These are phyloP conservation scores for Lagopus leucura DNA, from an alignment of 2,113 vertebrate genomes.

Conservation along the genomic window DNA sequence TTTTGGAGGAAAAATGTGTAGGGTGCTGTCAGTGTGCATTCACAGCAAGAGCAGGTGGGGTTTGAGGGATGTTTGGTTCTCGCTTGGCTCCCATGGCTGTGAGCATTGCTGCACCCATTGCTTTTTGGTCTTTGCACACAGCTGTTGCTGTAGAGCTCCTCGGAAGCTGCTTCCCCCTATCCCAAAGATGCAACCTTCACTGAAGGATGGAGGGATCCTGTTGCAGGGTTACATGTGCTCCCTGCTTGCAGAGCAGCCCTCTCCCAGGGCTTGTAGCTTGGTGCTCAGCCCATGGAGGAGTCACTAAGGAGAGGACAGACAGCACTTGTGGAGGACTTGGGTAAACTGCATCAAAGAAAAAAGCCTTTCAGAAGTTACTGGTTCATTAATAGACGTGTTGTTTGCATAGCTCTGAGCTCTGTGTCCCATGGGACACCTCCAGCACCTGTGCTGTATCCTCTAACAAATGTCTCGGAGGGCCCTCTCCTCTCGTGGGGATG, in stretches of 20 bases:
- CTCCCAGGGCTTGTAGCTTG: not conserved
- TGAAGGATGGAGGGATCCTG: not conserved
- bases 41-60: not conserved
- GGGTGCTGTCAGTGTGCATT: fast-evolving
- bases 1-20: fast-evolving
- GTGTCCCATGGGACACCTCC: not conserved
- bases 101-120: not conserved
- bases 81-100: fast-evolving
- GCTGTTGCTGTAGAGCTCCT: not conserved
- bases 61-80: not conserved
- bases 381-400: not conserved
- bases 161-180: not conserved
- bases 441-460: not conserved
- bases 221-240: not conserved
- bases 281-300: not conserved
- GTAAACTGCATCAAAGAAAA: not conserved
- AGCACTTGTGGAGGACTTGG: not conserved
- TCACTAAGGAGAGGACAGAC: not conserved
- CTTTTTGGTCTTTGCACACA: not conserved
- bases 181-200: not conserved
- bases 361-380: not conserved
- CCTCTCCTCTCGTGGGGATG: not conserved
- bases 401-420: not conserved
- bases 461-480: not conserved
- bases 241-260: not conserved